Evolutionary conservation across 2,797 vertebrate species (phyloP).

Genomic region (Phoebastria nigripes): DNA sequence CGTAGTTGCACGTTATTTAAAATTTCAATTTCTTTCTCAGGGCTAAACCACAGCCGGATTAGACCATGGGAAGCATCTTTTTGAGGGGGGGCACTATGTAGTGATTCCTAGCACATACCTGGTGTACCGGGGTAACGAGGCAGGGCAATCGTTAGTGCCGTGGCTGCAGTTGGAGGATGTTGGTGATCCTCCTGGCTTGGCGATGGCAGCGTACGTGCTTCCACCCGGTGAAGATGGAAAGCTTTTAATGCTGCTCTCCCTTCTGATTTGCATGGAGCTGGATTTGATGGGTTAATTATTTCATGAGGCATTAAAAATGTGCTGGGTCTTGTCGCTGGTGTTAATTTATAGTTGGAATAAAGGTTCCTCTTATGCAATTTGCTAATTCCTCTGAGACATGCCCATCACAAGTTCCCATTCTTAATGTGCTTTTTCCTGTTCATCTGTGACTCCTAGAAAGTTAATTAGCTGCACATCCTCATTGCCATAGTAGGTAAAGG

Average conservation of each 20-base stretch:
- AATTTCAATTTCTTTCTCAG: accelerated
- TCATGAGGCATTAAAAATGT: background rate
- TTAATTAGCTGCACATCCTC: slow-evolving; percentile 46
- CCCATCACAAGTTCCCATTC: background rate
- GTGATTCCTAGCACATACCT: background rate
- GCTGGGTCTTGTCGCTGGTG: background rate
- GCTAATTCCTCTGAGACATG: background rate
- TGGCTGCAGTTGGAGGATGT: background rate
- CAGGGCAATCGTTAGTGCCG: accelerated
- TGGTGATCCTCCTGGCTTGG: background rate
- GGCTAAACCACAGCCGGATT: background rate
- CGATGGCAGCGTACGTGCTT: accelerated
- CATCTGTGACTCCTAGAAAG: background rate
- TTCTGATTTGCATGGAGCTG: background rate
- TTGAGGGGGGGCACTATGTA: accelerated
- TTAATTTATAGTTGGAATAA: background rate
- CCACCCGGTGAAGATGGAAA: background rate
- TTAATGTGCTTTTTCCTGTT: slow-evolving; percentile 20
- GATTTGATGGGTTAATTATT: background rate
- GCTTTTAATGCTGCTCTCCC: background rate
- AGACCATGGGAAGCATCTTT: background rate
- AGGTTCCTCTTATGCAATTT: background rate
- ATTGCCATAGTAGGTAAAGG: accelerated
- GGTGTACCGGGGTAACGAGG: accelerated
- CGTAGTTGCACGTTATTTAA: accelerated